Evolutionary conservation across 2,888 invertebrate species (phyloP), one percentile per base, ranked within the genome.

Genomic region (Aspidapion aeneum): DNA sequence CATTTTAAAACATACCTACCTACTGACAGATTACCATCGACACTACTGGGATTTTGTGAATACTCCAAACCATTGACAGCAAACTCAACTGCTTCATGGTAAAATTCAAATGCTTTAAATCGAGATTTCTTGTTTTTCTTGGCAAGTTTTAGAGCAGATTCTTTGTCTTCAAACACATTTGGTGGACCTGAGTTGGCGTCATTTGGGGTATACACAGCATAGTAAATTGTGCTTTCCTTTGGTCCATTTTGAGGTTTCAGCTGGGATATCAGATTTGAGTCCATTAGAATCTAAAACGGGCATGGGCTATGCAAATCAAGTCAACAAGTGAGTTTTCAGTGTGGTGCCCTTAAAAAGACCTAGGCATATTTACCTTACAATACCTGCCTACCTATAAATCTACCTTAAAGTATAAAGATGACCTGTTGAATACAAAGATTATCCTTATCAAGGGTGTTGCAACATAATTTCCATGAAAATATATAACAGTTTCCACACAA

Each of bases 91-190:
- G 96, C 96, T 74, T 94, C 93, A 68, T 87, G 85, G 60, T 84
- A 83, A 66, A 82, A 87, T 62, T 83, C 84, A 74, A 95, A 95
- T 1, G 87, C 86, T 75, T 94, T 95, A 72, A 96, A 88, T 64
- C 96, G 83, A 0, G 91, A 89, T 56, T 88, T 87, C 75, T 92
- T 92, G 76, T 88, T 86, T 65, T 87, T 85, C 68, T 90, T 90
- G n/a, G 92, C 86, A 59, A 89, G 77, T 73, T 89, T 87, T 63
- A 95, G 77, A 0, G 93, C 94, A 75, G 90, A 88, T 0, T 78
- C 75, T 78, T 89, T 91, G 68, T 91, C 88, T 63, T 84, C 82
- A 75, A 89, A 93, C 0, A 93, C 87, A 70, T 85, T 71, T 35
- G 66, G 67, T 58, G 68, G 55, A 52, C 65, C 68, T 61, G 73